phyloP scores from a whole-genome alignment of 2,113 vertebrate species.

The Tragelaphus scriptus region DNA sequence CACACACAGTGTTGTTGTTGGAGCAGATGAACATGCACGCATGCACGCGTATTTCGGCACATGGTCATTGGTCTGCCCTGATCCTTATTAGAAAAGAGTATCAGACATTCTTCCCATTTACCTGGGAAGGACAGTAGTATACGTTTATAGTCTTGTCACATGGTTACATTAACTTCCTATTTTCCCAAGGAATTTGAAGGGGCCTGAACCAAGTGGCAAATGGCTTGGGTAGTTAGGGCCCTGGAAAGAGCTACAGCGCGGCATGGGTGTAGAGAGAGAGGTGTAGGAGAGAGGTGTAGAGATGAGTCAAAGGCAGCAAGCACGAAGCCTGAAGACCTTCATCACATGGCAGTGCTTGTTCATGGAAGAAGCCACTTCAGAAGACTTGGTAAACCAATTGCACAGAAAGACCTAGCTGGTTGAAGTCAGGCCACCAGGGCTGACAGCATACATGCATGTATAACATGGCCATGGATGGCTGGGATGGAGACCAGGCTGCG shows the following conservation, averaged over 20 bases:
- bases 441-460: neutral
- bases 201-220: neutral
- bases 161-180: neutral
- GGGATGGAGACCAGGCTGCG: neutral
- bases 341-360: rapidly evolving
- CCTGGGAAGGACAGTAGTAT: neutral
- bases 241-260: neutral
- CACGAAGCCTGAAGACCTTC: neutral
- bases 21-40: rapidly evolving
- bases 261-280: no score
- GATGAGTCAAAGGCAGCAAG: neutral
- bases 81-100: neutral
- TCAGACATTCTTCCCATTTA: neutral
- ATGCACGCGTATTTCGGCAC: neutral
- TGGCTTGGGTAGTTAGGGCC: neutral
- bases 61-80: neutral
- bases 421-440: neutral
- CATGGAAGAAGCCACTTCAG: neutral
- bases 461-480: neutral
- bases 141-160: neutral
- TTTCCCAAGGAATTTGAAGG: neutral
- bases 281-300: neutral
- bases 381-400: neutral
- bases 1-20: rapidly evolving
- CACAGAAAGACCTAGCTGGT: neutral